Evolutionary conservation across 2,888 invertebrate species (phyloP), one percentile per base, ranked within the genome.

Genomic region (Nymphalis c-album): DNA sequence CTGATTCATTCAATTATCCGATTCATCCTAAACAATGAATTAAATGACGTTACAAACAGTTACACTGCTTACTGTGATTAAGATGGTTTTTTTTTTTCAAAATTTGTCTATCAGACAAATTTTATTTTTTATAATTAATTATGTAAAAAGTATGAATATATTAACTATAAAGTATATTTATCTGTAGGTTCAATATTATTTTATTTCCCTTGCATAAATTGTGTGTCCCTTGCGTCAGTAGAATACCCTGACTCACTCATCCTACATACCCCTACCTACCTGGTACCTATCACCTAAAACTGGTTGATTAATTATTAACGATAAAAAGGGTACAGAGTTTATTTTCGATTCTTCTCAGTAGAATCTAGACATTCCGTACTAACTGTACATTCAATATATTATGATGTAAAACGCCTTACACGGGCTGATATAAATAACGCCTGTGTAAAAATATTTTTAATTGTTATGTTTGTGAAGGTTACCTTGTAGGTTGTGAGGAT

Each of bases 401-500:
- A 6, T 4, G 4, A 17, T 7, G 0, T 48, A n/a, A 48, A 48
- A 17, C 6, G 7, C 18, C 16, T 7, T 48, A 5, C 17, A 1
- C 4, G n/a, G 6, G 3, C 17, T 48, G 1, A 22, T 22, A 2
- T 22, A 22, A 22, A 22, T 22, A 22, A 22, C 1, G 22, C 22
- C 22, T 22, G 22, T 22, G 2, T 22, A n/a, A n/a, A 17, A n/a
- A 16, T 47, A 18, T 48, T n/a, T 17, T 48, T 57, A 18, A 10
- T 57, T 57, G 40, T 35, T 40, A 40, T 40, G 20, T 18, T 22
- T 59, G 60, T 46, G 55, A 63, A 59, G 53, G 55, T 70, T 64
- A 47, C 46, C 62, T 64, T 53, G 48, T 60, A 51, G 60, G 57
- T 60, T 57, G 57, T 55, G 53, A 63, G 47, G 61, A 63, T 47